Percentiles rank a stretch among this genome's conserved stretches.
phyloP scores from a whole-genome alignment of 2,797 vertebrate genomes.

The Schizopygopsis pylzovi region DNA sequence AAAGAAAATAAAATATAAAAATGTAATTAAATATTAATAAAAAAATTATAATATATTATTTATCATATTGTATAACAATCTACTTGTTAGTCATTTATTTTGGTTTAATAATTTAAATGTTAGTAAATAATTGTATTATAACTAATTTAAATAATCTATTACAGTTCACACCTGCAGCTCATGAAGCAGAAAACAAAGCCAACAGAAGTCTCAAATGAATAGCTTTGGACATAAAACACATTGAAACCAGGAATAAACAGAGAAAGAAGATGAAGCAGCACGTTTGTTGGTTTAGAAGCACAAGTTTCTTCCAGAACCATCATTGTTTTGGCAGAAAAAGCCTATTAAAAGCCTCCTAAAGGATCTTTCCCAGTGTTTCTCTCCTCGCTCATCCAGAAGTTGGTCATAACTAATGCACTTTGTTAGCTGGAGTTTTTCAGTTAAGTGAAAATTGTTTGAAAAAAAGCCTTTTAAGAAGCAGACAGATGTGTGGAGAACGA shows the following conservation, averaged over 20 bases:
- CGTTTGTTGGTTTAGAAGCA: background rate
- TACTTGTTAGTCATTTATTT: background rate
- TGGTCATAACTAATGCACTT: background rate
- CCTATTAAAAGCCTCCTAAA: background rate
- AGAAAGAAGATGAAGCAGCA: background rate
- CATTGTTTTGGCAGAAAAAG: background rate
- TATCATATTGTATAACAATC: background rate
- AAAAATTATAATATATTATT: too few species aligned
- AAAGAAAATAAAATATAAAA: too few species aligned
- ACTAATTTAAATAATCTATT: background rate
- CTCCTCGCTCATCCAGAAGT: background rate
- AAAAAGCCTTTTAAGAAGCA: conserved; percentile 30
- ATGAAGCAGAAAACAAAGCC: background rate
- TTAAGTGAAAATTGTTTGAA: conserved; percentile 19
- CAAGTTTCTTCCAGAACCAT: background rate
- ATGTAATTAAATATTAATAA: too few species aligned
- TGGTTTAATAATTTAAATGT: background rate
- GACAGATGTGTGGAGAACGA: conserved; percentile 39
- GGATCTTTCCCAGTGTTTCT: background rate
- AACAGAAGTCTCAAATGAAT: background rate
- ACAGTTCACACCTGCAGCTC: background rate
- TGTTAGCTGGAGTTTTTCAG: too few species aligned
- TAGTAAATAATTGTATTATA: too few species aligned
- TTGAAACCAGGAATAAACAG: background rate
- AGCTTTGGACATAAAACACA: background rate